These are phyloP conservation scores for Trissolcus brochymenae DNA, from an alignment of 2,888 invertebrate species.

Conservation along the genomic window DNA sequence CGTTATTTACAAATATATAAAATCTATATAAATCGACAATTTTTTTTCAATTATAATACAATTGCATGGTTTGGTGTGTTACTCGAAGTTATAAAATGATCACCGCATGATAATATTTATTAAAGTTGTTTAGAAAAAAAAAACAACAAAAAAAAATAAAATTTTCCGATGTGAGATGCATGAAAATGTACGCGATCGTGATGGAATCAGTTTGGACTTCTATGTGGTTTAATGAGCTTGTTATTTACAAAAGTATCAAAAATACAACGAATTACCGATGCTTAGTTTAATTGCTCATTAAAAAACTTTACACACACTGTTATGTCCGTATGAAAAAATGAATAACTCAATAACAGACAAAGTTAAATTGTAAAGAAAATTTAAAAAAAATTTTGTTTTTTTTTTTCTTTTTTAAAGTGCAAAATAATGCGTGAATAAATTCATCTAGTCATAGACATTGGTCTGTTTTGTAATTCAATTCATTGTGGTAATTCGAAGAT, in stretches of 20 bases:
- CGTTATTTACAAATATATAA: slow-evolving; percentile 9
- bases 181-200: background rate
- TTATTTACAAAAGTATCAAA: slow-evolving; percentile 50
- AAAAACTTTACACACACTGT: slow-evolving; percentile 39
- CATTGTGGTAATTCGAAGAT: slow-evolving; percentile 42
- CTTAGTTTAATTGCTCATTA: slow-evolving; percentile 23
- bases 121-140: background rate
- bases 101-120: background rate
- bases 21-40: slow-evolving; percentile 19
- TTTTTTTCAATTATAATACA: background rate
- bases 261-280: slow-evolving; percentile 50
- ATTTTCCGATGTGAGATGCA: slow-evolving; percentile 8
- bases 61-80: slow-evolving; percentile 42
- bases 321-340: slow-evolving; percentile 42
- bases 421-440: slow-evolving; percentile 22
- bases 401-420: slow-evolving; percentile 5
- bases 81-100: slow-evolving; percentile 15
- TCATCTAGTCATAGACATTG: slow-evolving; percentile 17
- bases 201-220: slow-evolving; percentile 1
- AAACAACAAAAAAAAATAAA: background rate
- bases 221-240: slow-evolving; percentile 14
- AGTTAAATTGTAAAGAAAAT: slow-evolving; percentile 7
- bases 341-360: slow-evolving; percentile 9
- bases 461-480: slow-evolving; percentile 25
- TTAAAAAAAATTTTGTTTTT: background rate